Conservation (phyloP, 2,888 invertebrate genomes). For the Eutolmus rufibarbis region DNA sequence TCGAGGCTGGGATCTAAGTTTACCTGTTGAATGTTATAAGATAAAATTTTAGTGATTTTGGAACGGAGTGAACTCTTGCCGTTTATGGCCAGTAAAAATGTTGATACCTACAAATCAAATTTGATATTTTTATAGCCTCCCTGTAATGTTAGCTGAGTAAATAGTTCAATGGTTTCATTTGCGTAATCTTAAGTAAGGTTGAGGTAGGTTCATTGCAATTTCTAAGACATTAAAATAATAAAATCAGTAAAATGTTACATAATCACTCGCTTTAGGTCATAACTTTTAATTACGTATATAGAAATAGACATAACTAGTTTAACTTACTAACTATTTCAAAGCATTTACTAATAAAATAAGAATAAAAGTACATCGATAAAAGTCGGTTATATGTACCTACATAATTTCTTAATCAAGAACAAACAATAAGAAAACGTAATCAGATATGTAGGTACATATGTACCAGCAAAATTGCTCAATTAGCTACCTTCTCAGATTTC, state of each 20-base stretch:
- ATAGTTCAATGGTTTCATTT: neutral
- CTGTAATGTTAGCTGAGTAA: neutral
- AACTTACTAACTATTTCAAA: no score
- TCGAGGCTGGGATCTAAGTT: neutral
- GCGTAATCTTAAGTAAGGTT: neutral
- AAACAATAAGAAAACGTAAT: neutral
- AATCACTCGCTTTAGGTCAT: no score
- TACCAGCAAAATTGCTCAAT: neutral
- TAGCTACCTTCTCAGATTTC: neutral
- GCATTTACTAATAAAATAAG: no score
- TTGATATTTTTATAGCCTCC: neutral
- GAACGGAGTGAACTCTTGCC: neutral
- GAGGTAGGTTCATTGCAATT: no score
- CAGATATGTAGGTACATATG: no score
- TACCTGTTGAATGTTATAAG: neutral
- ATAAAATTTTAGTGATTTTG: neutral
- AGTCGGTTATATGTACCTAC: no score
- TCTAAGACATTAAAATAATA: no score
- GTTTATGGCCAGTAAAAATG: neutral
- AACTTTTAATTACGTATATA: no score
- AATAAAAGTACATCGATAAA: no score
- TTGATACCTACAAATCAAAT: neutral
- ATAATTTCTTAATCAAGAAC: no score
- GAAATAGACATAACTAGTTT: no score
- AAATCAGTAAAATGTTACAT: no score